Base-by-base conservation (phyloP, 2,888 invertebrate species). In the Patella depressa region DNA sequence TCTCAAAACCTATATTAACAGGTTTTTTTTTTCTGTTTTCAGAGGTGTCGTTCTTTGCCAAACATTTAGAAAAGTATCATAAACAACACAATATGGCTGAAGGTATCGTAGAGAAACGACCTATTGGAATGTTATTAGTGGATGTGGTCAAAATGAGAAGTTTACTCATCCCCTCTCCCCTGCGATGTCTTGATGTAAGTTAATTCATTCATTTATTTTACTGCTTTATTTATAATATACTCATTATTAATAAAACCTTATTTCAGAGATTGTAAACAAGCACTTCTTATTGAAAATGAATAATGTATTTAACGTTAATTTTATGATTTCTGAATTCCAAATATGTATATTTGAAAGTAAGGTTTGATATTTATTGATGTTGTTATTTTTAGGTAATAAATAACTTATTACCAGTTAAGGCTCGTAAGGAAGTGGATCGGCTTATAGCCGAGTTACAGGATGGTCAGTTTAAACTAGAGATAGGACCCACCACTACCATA, bases 61-160 rank as follows among this genome's bases (percentile, higher is more conserved):
- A 92, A 77, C 93, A 95, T 86, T 95, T 96, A 85, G 93, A 94
- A 72, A 93, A 94, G 74, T 95, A 95, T 83, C 94, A 94, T 75
- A 92, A 93, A 7, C 96, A 97, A 92, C 93, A 95, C 86, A 93
- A 94, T 2, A 93, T 93, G 73, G 94, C 96, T 24, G 94, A 95
- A 79, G 93, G 93, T 2, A 94, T 96, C 53, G 93, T 94, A 11
- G 93, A 94, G 79, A 93, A 93, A 76, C 95, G 96, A 85, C 94
- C 94, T 0, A 89, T 97, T 78, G 97, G 97, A 0, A 89, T 97
- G 73, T 90, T 97, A 55, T 93, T 94, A 83, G 89, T 97, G 53
- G 94, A 95, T 78, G 93, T 96, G 75, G 92, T 92, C 34, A 94
- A 94, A 53, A 95, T 97, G 89, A 96, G 95, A 90, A 94, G 94